phyloP scores from a whole-genome alignment of 2,888 invertebrate species.

The Encarsia formosa region DNA sequence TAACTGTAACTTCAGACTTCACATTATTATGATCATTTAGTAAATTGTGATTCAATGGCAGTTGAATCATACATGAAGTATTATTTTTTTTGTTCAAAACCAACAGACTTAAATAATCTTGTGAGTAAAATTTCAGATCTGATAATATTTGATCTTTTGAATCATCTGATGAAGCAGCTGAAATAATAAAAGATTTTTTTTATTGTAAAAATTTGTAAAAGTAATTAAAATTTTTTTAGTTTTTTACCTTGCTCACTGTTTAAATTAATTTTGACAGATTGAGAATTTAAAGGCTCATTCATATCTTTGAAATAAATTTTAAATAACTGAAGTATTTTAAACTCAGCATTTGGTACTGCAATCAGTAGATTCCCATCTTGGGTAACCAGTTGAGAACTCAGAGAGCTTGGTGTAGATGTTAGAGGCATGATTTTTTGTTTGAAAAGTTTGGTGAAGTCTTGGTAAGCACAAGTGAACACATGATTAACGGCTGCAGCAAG shows the following conservation, averaged over 20 bases:
- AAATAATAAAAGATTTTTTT: slow-evolving; percentile 10
- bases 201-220: neutral
- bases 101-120: slow-evolving; percentile 68
- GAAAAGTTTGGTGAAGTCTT: slow-evolving; percentile 63
- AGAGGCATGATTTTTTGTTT: slow-evolving; percentile 37
- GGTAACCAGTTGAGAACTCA: slow-evolving; percentile 40
- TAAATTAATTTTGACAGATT: slow-evolving; percentile 35
- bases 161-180: slow-evolving; percentile 32
- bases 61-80: slow-evolving; percentile 41
- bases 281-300: slow-evolving; percentile 31
- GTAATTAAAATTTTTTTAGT: neutral
- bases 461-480: slow-evolving; percentile 66
- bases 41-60: slow-evolving; percentile 36
- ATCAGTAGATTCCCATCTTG: slow-evolving; percentile 40
- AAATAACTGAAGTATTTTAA: slow-evolving; percentile 40
- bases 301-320: slow-evolving; percentile 31
- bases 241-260: slow-evolving; percentile 41
- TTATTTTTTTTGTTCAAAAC: slow-evolving; percentile 40
- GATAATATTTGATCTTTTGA: slow-evolving; percentile 50
- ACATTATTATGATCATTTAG: slow-evolving; percentile 31
- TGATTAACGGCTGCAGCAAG: slow-evolving; percentile 63
- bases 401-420: slow-evolving; percentile 29
- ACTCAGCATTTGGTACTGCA: slow-evolving; percentile 37
- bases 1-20: slow-evolving; percentile 23
- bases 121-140: slow-evolving; percentile 74